A percentile compares a stretch with the other conserved stretches of the same genome.
These are phyloP conservation scores for Peribatodes rhomboidaria DNA, from an alignment of 2,888 invertebrate species.

Conservation along the genomic window DNA sequence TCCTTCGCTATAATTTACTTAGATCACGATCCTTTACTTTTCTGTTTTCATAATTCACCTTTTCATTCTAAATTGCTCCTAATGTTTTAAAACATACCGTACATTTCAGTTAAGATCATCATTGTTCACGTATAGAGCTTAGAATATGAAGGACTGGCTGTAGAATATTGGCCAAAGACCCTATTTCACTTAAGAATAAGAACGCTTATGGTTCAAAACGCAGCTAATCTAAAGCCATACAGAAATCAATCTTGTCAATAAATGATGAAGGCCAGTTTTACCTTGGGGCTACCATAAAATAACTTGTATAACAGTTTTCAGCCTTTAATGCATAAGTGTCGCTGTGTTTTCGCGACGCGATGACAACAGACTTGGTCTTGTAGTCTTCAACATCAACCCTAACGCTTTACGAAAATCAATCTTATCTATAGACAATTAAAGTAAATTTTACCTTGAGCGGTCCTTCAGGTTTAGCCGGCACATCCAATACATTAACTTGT, in stretches of 20 bases:
- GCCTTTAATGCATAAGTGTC: constrained; percentile 95
- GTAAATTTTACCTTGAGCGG: constrained; percentile 90
- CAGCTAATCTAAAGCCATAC: background rate
- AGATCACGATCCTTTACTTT: too few relatives aligned
- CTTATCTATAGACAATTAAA: background rate
- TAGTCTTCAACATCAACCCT: constrained; percentile 91
- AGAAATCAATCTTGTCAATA: background rate
- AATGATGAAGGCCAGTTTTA: constrained; percentile 55
- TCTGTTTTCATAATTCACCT: too few relatives aligned
- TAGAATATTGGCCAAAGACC: background rate
- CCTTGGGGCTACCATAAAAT: constrained; percentile 95
- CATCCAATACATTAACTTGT: constrained; percentile 94
- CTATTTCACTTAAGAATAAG: too few relatives aligned
- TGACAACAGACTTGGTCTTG: constrained; percentile 92
- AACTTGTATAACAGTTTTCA: constrained; percentile 93
- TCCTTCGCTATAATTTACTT: too few relatives aligned
- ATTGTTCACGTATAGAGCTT: too few relatives aligned
- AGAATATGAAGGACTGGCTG: too few relatives aligned
- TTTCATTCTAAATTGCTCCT: too few relatives aligned
- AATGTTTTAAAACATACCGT: too few relatives aligned
- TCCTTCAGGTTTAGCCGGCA: constrained; percentile 97
- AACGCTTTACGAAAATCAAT: background rate
- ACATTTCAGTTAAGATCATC: too few relatives aligned
- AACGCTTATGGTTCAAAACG: too few relatives aligned
- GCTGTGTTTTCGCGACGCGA: constrained; percentile 91